phyloP scores from a whole-genome alignment of 2,888 invertebrate species.

The Chaitophorus viminalis region DNA sequence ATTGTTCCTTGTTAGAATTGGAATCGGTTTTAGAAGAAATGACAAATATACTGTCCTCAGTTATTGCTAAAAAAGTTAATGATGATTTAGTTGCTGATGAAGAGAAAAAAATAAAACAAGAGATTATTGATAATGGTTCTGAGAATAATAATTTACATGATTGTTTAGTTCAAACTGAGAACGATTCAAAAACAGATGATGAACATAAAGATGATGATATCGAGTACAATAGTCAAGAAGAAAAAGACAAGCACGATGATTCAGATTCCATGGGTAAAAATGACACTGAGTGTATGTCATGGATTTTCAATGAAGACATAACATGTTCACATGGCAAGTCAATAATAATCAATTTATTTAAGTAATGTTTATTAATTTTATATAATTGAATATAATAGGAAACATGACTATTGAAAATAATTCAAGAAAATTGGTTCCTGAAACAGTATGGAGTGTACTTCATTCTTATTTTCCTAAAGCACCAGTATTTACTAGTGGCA shows the following conservation, averaged over 20 bases:
- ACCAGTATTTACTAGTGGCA: conserved; percentile 67
- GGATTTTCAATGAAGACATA: conserved; percentile 71
- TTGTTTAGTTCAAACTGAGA: not conserved
- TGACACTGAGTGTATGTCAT: conserved; percentile 66
- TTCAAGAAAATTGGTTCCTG: conserved; percentile 69
- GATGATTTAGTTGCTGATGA: conserved; percentile 3
- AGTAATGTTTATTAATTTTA: not conserved
- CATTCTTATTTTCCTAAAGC: conserved; percentile 69
- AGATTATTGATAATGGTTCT: not conserved
- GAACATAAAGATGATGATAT: conserved; percentile 57
- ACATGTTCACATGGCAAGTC: conserved; percentile 70
- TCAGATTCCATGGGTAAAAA: conserved; percentile 64
- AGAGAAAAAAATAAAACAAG: conserved; percentile 9
- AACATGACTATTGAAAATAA: conserved; percentile 67
- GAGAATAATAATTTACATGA: not conserved
- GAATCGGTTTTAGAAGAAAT: conserved; percentile 28
- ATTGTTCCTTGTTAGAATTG: conserved; percentile 37
- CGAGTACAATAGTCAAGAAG: conserved; percentile 39
- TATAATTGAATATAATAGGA: conserved; percentile 65
- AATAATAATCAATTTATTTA: not conserved
- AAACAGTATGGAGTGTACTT: conserved; percentile 70
- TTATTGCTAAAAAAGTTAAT: conserved; percentile 47
- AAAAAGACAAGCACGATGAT: conserved; percentile 48
- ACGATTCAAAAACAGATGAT: conserved; percentile 46
- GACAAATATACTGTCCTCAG: conserved; percentile 19